Evolutionary conservation across 2,888 invertebrate genomes (phyloP).

Genomic region (Melieria omissa): DNA sequence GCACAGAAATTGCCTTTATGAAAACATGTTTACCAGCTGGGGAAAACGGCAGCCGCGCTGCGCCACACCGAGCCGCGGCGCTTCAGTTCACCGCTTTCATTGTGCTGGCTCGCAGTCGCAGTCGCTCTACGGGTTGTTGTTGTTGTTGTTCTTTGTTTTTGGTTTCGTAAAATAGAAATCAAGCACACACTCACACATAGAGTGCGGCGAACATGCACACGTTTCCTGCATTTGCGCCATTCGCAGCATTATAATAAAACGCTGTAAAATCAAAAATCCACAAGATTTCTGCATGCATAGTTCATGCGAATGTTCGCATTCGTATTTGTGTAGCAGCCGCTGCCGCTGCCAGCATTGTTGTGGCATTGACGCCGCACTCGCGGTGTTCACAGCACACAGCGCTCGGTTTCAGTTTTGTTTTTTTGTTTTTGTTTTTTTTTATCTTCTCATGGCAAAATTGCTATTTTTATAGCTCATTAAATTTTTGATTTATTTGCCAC

Average conservation of each 20-base stretch:
- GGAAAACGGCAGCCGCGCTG: neutral
- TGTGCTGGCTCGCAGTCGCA: neutral
- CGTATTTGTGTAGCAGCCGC: neutral
- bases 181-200: no score
- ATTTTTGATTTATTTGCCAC: constrained; percentile 37
- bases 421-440: constrained; percentile 13
- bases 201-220: no score
- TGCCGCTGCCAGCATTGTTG: neutral
- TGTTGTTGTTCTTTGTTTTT: constrained; percentile 22
- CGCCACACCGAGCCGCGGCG: no score
- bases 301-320: neutral
- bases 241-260: no score
- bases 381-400: constrained; percentile 17
- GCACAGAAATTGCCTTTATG: neutral
- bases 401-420: neutral
- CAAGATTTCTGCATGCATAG: constrained; percentile 27
- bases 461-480: constrained; percentile 41
- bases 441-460: constrained; percentile 29
- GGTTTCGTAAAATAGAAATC: neutral
- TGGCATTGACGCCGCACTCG: constrained; percentile 6
- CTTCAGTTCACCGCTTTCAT: neutral
- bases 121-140: constrained; percentile 1
- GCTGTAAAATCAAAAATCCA: constrained; percentile 23
- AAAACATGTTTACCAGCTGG: neutral
- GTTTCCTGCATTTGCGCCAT: no score